Evolutionary conservation across 2,113 vertebrate species (phyloP).

Genomic region (Actenoides lindsayi): DNA sequence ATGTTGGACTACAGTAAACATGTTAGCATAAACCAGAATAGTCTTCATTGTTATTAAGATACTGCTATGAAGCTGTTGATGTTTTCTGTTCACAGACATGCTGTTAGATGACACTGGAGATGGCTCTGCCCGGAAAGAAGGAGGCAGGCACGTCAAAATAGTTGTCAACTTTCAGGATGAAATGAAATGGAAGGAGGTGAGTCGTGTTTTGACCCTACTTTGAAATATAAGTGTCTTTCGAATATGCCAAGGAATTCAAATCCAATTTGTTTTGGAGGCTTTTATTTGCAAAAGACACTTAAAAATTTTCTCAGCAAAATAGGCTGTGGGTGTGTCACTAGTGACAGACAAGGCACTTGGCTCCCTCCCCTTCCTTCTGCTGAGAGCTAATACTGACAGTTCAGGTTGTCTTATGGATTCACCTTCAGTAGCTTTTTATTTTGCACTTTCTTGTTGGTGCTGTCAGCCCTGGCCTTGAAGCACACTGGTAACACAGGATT

Average conservation of each 20-base stretch:
- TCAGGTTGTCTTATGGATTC: not conserved
- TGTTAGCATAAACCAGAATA: conserved; percentile 7
- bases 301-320: not conserved
- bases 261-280: not conserved
- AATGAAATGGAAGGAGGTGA: conserved; percentile 91
- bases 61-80: conserved; percentile 61
- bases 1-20: not conserved
- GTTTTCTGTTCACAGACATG: conserved; percentile 86
- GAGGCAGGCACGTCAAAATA: conserved; percentile 93
- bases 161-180: conserved; percentile 89
- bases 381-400: too few relatives aligned
- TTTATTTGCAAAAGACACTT: not conserved
- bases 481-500: not conserved
- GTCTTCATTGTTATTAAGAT: not conserved
- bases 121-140: conserved; percentile 88
- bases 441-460: not conserved
- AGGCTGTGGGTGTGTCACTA: too few relatives aligned
- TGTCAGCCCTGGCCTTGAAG: not conserved
- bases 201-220: conserved; percentile 32
- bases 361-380: not conserved
- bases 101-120: conserved; percentile 92
- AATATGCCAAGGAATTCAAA: not conserved
- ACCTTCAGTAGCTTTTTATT: not conserved
- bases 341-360: not conserved
- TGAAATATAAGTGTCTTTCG: not conserved